Evolutionary conservation across 2,797 vertebrate species (phyloP), one percentile per base, ranked within the genome.

Genomic region (Xiphorhynchus erythropygius): DNA sequence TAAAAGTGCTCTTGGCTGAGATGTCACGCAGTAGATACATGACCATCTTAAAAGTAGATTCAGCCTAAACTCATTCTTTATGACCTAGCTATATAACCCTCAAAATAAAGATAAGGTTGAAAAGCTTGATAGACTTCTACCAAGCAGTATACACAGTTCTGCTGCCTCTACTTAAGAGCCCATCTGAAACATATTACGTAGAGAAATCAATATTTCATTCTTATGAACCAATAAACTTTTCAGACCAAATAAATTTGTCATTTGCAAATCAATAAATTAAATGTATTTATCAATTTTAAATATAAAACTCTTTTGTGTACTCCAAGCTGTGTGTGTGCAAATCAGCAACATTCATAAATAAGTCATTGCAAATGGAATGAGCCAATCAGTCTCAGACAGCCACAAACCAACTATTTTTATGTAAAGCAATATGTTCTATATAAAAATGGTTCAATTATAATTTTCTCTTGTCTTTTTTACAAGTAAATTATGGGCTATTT

Each of bases 121-220:
- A 89, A 90, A 89, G n/a, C 47, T 56, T 89, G 44, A 65, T n/a
- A 81, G 65, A 53, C n/a, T 87, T 87, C 23, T 35, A 74, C 24
- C 42, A 88, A 71, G 55, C 4, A 13, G 23, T 33, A 59, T 30
- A 92, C 93, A 62, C 60, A 82, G 70, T 53, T 87, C 24, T 79
- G 52, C 63, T 93, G 25, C 46, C 18, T 84, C 57, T 83, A 56
- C 42, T 69, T 67, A 70, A 90, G 44, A 57, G 83, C n/a, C 79
- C 16, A 82, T 76, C 56, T 74, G 82, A 84, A 96, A 91, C 28
- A 35, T 11, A 87, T 42, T 82, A 24, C 18, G n/a, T 12, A 50
- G n/a, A 77, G 86, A 93, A 96, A 94, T 95, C 93, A 96, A 62
- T 97, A 96, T 84, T 94, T 92, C 46, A 53, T 94, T 93, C 75